phyloP scores from a whole-genome alignment of 2,888 invertebrate species.

The Nephrotoma flavescens region DNA sequence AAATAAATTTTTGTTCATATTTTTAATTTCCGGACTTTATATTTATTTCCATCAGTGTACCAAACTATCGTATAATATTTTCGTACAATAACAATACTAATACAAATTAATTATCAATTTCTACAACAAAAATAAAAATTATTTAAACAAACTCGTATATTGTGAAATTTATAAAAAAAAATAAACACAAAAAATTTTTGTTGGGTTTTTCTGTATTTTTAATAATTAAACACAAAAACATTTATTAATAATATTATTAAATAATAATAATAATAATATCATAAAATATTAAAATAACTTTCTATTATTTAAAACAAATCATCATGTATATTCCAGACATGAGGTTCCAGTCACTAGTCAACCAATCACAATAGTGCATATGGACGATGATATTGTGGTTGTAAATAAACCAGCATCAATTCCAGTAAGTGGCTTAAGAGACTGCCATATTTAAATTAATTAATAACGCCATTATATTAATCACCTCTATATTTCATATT shows the following conservation, averaged over 20 bases:
- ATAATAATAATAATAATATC: not conserved
- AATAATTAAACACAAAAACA: not conserved
- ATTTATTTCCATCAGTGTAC: too few species aligned
- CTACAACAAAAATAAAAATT: not conserved
- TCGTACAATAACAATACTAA: too few species aligned
- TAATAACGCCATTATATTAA: not conserved
- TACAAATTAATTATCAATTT: not conserved
- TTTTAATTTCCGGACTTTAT: too few species aligned
- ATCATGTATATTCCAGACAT: constrained; percentile 62
- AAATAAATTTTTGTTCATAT: too few species aligned
- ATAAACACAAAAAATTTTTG: not conserved
- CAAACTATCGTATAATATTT: too few species aligned
- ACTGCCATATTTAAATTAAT: constrained; percentile 41
- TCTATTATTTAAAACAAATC: not conserved
- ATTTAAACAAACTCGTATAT: not conserved
- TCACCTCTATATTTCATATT: not conserved
- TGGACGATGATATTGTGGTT: constrained; percentile 98
- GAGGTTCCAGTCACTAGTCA: constrained; percentile 97
- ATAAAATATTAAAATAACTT: not conserved
- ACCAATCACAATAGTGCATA: constrained; percentile 92
- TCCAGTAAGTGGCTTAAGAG: constrained; percentile 91
- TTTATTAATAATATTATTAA: not conserved
- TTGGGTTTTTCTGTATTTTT: not conserved
- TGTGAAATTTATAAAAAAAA: not conserved
- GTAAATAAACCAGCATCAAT: constrained; percentile 99